These are phyloP conservation scores for Solenopsis fugax DNA, from an alignment of 1,140 invertebrate species.

Conservation along the genomic window DNA sequence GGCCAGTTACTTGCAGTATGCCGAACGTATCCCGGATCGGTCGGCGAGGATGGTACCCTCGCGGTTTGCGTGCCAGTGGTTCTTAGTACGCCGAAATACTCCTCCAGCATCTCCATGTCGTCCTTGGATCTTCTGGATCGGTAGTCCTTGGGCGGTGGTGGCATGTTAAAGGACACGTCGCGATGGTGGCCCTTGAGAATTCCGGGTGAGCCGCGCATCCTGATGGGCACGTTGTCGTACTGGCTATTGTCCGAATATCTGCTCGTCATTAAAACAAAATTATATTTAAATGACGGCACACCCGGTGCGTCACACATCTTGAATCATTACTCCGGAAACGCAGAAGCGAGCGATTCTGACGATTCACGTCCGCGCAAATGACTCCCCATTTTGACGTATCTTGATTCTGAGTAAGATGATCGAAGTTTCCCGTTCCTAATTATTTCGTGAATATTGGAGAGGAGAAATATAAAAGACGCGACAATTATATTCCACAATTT, in stretches of 20 bases:
- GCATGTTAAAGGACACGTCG: constrained; percentile 82
- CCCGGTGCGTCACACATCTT: constrained; percentile 3
- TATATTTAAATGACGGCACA: constrained; percentile 16
- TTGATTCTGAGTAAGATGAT: neutral
- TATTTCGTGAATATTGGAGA: neutral
- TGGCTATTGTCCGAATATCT: constrained; percentile 85
- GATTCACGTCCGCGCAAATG: neutral
- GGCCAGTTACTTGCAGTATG: constrained; percentile 90
- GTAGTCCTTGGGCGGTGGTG: constrained; percentile 78
- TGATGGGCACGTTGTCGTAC: constrained; percentile 85
- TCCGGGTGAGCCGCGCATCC: constrained; percentile 81
- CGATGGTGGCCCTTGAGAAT: constrained; percentile 80
- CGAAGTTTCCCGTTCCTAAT: neutral
- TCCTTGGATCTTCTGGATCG: constrained; percentile 74
- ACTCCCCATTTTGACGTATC: constrained; percentile 24
- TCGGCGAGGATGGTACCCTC: constrained; percentile 87
- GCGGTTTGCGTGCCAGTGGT: constrained; percentile 85
- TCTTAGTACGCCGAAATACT: constrained; percentile 85
- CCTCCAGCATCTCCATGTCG: constrained; percentile 84
- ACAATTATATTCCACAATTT: neutral
- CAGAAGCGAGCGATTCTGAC: constrained; percentile 23
- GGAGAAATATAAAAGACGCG: neutral
- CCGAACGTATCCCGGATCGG: constrained; percentile 90
- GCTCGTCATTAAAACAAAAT: constrained; percentile 22
- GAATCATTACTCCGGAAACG: constrained; percentile 12